Conservation (phyloP, 2,888 invertebrate genomes). For the Cistogaster globosa region DNA sequence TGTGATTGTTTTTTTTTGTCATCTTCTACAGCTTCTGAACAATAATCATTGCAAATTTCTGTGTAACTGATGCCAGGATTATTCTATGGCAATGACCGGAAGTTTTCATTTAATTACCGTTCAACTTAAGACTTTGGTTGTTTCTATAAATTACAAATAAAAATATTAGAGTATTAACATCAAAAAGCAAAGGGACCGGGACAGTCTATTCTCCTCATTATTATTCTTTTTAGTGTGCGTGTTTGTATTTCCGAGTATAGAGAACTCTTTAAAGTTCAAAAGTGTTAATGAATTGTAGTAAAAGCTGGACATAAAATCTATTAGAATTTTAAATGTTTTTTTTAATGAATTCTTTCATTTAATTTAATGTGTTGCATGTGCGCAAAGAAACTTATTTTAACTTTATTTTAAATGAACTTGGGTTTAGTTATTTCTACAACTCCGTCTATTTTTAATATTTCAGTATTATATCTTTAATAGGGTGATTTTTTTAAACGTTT, state of each 20-base stretch:
- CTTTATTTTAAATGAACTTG: slow-evolving; percentile 8
- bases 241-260: neutral
- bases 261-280: slow-evolving; percentile 64
- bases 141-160: slow-evolving; percentile 66
- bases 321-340: slow-evolving; percentile 40
- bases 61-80: slow-evolving; percentile 64
- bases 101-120: slow-evolving; percentile 79
- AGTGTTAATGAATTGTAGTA: slow-evolving; percentile 72
- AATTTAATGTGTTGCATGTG: slow-evolving; percentile 25
- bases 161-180: slow-evolving; percentile 20
- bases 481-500: neutral
- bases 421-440: slow-evolving; percentile 14
- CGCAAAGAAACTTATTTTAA: neutral
- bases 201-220: neutral
- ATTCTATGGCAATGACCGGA: slow-evolving; percentile 75
- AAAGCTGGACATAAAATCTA: slow-evolving; percentile 55
- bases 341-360: slow-evolving; percentile 30
- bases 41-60: slow-evolving; percentile 37
- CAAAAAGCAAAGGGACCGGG: slow-evolving; percentile 8
- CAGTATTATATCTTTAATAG: neutral
- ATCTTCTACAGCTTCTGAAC: slow-evolving; percentile 20
- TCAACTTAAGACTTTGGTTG: slow-evolving; percentile 65
- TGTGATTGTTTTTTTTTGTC: slow-evolving; percentile 52
- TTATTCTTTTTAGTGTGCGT: neutral
- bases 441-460: slow-evolving; percentile 11